A percentile compares a stretch with the other conserved stretches of the same genome.
Conservation (phyloP, 2,113 vertebrate genomes). For the Tiliqua scincoides region DNA sequence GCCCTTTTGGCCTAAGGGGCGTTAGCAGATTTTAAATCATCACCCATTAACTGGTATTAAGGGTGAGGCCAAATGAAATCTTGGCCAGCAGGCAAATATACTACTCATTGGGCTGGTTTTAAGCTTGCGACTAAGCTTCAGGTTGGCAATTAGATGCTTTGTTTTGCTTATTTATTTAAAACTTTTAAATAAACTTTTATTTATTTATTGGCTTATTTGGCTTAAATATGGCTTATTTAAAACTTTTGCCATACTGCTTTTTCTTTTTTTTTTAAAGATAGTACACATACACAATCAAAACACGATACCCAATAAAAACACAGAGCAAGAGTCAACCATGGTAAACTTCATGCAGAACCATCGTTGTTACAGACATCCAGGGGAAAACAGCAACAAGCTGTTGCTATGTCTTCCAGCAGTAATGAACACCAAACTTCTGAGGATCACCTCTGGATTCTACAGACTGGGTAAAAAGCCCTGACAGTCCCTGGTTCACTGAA, state of each 20-base stretch:
- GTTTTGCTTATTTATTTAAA: not conserved
- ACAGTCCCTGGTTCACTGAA: not conserved
- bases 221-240: too few species aligned
- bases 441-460: too few species aligned
- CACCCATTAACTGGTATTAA: not conserved
- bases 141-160: not conserved
- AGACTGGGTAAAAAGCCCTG: not conserved
- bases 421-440: not conserved
- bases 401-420: not conserved
- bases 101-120: not conserved
- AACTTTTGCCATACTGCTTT: not conserved
- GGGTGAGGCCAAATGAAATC: not conserved
- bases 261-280: too few species aligned
- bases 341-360: not conserved
- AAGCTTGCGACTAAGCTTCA: not conserved
- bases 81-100: not conserved
- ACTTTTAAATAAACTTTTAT: too few species aligned
- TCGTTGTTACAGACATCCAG: not conserved
- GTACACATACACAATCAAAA: not conserved
- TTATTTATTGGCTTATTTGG: too few species aligned
- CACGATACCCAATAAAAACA: not conserved
- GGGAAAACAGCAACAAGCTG: not conserved
- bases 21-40: not conserved
- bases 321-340: not conserved
- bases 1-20: not conserved